phyloP scores from a whole-genome alignment of 2,113 vertebrate species.

The Eretmochelys imbricata region DNA sequence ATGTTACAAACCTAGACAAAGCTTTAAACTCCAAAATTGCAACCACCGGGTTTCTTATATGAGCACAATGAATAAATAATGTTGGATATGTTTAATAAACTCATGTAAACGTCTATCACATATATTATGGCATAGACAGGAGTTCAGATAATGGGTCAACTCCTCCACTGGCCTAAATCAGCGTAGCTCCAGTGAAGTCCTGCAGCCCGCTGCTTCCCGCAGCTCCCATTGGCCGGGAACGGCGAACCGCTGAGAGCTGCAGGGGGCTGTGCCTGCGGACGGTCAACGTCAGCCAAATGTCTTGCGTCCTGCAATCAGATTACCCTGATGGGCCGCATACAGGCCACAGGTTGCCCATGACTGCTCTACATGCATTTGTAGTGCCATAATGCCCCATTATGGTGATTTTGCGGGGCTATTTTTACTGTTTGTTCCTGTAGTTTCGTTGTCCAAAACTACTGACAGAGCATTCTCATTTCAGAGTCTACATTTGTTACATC shows the following conservation, averaged over 20 bases:
- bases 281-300: too few species aligned
- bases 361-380: conserved; percentile 3
- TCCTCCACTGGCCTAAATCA: neutral
- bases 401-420: conserved; percentile 21
- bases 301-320: too few species aligned
- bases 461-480: neutral
- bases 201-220: too few species aligned
- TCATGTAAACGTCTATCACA: neutral
- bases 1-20: neutral
- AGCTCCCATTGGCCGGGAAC: too few species aligned
- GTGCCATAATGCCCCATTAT: neutral
- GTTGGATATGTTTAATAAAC: neutral
- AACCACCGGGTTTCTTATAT: neutral
- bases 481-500: neutral
- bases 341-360: too few species aligned
- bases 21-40: neutral
- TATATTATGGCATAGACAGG: neutral
- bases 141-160: neutral
- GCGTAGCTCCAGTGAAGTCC: neutral
- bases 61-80: neutral
- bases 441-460: conserved; percentile 12
- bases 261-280: too few species aligned
- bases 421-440: conserved; percentile 18
- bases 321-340: too few species aligned
- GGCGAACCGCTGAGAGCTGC: too few species aligned